Conservation (phyloP, 2,888 invertebrate species). For the Pinctada fucata region DNA sequence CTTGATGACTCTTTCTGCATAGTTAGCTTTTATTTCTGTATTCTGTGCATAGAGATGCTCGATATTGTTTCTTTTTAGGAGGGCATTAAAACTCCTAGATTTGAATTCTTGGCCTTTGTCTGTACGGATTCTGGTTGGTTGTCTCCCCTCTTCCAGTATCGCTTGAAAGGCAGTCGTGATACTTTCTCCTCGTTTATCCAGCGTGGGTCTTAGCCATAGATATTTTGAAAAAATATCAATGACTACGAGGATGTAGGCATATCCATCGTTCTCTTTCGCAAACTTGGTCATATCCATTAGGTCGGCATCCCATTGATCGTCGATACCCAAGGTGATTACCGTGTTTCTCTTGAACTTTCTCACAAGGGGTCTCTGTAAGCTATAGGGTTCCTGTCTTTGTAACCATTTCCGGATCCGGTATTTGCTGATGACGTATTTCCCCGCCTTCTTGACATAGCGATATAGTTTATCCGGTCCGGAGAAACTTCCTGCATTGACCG, state of each 20-base stretch:
- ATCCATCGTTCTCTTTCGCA: constrained; percentile 34
- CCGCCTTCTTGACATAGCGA: constrained; percentile 24
- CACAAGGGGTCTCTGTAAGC: constrained; percentile 44
- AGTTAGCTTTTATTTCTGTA: constrained; percentile 37
- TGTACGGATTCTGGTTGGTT: constrained; percentile 34
- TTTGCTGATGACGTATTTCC: constrained; percentile 16
- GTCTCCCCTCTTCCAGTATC: constrained; percentile 35
- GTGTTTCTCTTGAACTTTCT: too few species aligned
- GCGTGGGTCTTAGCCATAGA: constrained; percentile 42
- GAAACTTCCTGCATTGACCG: constrained; percentile 31
- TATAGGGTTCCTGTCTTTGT: constrained; percentile 47
- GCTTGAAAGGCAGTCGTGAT: constrained; percentile 34
- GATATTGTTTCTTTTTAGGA: constrained; percentile 29
- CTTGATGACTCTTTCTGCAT: constrained; percentile 41
- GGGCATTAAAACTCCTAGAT: constrained; percentile 27
- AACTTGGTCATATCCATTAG: too few species aligned
- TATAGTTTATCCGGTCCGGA: constrained; percentile 41
- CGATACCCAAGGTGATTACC: too few species aligned
- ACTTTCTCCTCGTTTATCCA: constrained; percentile 37
- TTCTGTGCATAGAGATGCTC: constrained; percentile 42
- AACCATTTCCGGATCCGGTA: constrained; percentile 43
- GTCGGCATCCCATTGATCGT: too few species aligned
- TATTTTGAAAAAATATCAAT: constrained; percentile 46
- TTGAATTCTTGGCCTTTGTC: constrained; percentile 47
- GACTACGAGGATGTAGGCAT: constrained; percentile 38